Percentiles rank a stretch among this genome's conserved stretches.
Conservation (phyloP, 1,140 invertebrate species). For the Sycophaga agraensis region DNA sequence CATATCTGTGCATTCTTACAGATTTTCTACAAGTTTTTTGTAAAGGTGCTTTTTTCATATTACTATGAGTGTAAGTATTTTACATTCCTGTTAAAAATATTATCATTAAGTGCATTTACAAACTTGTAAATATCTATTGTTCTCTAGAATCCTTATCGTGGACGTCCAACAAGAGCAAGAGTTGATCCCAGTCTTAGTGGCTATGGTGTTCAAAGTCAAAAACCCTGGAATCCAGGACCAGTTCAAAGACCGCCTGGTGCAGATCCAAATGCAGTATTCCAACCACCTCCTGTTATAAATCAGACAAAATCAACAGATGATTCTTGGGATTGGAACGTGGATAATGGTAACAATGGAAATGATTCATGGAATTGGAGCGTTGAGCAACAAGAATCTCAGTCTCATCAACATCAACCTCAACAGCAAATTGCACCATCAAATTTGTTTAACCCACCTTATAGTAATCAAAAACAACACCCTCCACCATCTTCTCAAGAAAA, state of each 20-base stretch:
- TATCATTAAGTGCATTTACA: background rate
- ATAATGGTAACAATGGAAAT: conserved; percentile 45
- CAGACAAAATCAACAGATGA: conserved; percentile 44
- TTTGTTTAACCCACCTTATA: conserved; percentile 35
- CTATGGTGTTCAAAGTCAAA: conserved; percentile 49
- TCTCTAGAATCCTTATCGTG: conserved; percentile 51
- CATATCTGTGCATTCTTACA: conserved; percentile 41
- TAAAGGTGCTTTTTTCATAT: conserved; percentile 32
- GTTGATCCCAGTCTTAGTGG: conserved; percentile 39
- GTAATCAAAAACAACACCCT: conserved; percentile 40
- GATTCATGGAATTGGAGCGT: conserved; percentile 55
- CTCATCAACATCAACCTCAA: conserved; percentile 39
- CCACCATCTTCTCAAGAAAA: conserved; percentile 38
- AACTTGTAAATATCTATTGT: background rate
- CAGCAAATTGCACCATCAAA: conserved; percentile 34
- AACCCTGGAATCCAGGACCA: conserved; percentile 42
- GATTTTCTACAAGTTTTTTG: conserved; percentile 37
- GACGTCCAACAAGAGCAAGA: conserved; percentile 41
- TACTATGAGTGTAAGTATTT: conserved; percentile 51
- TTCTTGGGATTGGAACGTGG: conserved; percentile 48
- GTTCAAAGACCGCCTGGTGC: conserved; percentile 29
- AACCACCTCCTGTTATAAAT: conserved; percentile 32
- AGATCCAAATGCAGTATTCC: conserved; percentile 31
- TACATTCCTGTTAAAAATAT: too few species aligned
- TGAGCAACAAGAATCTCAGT: conserved; percentile 42